Conservation (phyloP, 1,140 invertebrate genomes). For the Neodiprion pinetum region DNA sequence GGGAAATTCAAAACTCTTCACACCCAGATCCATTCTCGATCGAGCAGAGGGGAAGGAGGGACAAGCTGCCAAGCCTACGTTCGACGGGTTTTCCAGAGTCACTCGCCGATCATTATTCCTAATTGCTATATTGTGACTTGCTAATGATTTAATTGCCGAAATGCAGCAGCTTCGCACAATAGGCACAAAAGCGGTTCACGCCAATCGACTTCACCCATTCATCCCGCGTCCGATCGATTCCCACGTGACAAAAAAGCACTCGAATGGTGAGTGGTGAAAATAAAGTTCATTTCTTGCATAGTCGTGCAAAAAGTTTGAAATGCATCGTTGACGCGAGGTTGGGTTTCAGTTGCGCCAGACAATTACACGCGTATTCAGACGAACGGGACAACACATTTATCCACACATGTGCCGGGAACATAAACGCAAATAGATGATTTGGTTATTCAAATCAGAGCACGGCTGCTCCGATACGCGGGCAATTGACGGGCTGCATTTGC, state of each 20-base stretch:
- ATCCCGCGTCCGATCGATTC: background rate
- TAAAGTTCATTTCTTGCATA: background rate
- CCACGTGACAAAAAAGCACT: too few relatives aligned
- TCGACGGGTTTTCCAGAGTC: constrained; percentile 22
- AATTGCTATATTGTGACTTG: constrained; percentile 25
- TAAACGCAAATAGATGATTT: background rate
- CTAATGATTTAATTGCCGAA: constrained; percentile 30
- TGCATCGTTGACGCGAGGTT: too few relatives aligned
- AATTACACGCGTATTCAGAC: too few relatives aligned
- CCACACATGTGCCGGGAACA: background rate
- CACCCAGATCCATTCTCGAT: too few relatives aligned
- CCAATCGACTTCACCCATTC: background rate
- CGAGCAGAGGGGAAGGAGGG: too few relatives aligned
- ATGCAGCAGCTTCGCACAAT: background rate
- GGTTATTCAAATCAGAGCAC: background rate
- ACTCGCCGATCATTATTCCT: constrained; percentile 25
- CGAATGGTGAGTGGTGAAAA: too few relatives aligned
- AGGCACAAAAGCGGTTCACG: background rate
- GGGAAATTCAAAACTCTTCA: constrained; percentile 20
- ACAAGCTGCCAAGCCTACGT: background rate
- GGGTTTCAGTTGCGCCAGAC: too few relatives aligned
- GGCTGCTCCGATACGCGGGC: background rate
- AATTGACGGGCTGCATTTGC: background rate
- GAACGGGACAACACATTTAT: background rate
- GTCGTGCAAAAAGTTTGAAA: too few relatives aligned